Percentiles rank a stretch among this genome's conserved stretches.
Evolutionary conservation across 2,888 invertebrate species (phyloP).

Genomic region (Cheilosia soror): DNA sequence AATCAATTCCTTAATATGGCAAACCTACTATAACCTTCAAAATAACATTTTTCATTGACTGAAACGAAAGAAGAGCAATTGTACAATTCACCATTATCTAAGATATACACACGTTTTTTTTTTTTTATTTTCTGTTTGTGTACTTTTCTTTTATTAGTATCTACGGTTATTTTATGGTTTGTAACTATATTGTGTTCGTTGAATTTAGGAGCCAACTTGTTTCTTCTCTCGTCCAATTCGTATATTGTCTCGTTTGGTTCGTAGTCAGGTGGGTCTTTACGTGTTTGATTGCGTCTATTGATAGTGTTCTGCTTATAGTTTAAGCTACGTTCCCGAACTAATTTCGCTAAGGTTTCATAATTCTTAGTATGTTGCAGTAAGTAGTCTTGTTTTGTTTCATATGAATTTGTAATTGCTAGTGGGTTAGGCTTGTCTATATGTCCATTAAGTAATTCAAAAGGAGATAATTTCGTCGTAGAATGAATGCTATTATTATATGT

Average conservation of each 20-base stretch:
- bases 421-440: not conserved
- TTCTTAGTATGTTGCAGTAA: conserved; percentile 5
- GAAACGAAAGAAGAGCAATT: no score
- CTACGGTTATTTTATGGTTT: conserved; percentile 6
- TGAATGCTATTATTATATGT: conserved; percentile 38
- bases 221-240: conserved; percentile 34
- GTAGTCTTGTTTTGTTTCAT: conserved; percentile 28
- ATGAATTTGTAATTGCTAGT: conserved; percentile 26
- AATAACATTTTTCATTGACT: no score
- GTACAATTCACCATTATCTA: no score
- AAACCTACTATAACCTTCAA: no score
- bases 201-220: conserved; percentile 17
- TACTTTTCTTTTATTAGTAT: conserved; percentile 8
- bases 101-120: no score
- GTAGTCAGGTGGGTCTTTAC: conserved; percentile 21
- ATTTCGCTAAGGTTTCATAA: conserved; percentile 10
- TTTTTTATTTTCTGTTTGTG: conserved; percentile 1
- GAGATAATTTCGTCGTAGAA: conserved; percentile 49
- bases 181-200: not conserved
- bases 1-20: no score
- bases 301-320: conserved; percentile 7
- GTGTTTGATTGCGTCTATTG: conserved; percentile 6
- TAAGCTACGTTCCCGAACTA: conserved; percentile 9
- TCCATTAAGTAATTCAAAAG: conserved; percentile 21
- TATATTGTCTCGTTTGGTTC: conserved; percentile 13